These are phyloP conservation scores for Ochropacha duplaris DNA, from an alignment of 2,888 invertebrate genomes.

Conservation along the genomic window DNA sequence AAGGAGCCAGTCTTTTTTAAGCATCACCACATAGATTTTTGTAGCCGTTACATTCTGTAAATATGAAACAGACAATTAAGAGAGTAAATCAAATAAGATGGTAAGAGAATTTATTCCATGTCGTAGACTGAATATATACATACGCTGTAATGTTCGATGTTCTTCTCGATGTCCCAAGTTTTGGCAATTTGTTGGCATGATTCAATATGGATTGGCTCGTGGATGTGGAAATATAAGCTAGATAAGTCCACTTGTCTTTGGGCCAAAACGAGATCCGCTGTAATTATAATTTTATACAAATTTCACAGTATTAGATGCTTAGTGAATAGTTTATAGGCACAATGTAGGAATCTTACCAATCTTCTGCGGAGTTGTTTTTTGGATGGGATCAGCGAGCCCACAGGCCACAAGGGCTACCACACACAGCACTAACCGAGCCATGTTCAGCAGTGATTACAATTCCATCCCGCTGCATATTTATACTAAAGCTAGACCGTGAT, in stretches of 20 bases:
- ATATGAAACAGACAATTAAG: neutral
- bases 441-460: conserved; percentile 46
- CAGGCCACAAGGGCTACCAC: conserved; percentile 63
- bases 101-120: neutral
- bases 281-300: conserved; percentile 17
- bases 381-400: conserved; percentile 49
- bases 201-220: conserved; percentile 82
- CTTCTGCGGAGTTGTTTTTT: conserved; percentile 45
- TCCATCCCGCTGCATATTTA: conserved; percentile 37
- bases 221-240: conserved; percentile 72
- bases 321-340: no score
- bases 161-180: conserved; percentile 76
- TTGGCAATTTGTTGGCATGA: conserved; percentile 75
- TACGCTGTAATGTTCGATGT: conserved; percentile 77
- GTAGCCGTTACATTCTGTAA: conserved; percentile 80
- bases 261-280: conserved; percentile 77
- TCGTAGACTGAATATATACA: neutral
- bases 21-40: conserved; percentile 79
- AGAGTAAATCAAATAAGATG: neutral
- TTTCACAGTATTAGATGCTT: no score
- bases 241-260: conserved; percentile 70
- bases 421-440: conserved; percentile 64
- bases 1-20: conserved; percentile 77
- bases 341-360: conserved; percentile 57
- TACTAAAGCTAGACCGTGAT: conserved; percentile 25